These are phyloP conservation scores for Physocephala rufipes DNA, from an alignment of 2,888 invertebrate species.

Conservation along the genomic window DNA sequence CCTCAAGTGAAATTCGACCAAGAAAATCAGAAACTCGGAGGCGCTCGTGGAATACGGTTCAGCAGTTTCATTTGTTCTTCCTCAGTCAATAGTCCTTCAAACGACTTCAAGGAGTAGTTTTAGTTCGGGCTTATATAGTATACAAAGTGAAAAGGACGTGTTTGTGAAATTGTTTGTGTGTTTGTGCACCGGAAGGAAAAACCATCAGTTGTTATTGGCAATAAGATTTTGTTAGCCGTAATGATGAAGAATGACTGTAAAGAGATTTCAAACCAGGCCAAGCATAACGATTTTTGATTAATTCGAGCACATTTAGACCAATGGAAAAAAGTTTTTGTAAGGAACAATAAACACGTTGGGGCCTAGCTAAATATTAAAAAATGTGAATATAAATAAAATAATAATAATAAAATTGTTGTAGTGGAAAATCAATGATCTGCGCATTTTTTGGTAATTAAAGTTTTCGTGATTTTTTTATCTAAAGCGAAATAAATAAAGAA, in stretches of 20 bases:
- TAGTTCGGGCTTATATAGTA: conserved; percentile 40
- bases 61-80: no score
- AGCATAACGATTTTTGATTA: background rate
- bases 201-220: conserved; percentile 52
- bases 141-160: conserved; percentile 15
- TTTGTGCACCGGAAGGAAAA: conserved; percentile 21
- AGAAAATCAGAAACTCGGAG: conserved; percentile 62
- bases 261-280: background rate
- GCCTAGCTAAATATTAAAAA: no score
- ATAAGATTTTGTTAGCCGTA: conserved; percentile 8
- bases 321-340: background rate
- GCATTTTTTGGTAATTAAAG: conserved; percentile 31
- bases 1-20: conserved; percentile 12
- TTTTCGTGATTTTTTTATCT: conserved; percentile 34
- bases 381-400: no score
- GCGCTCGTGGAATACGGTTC: conserved; percentile 62
- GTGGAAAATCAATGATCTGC: background rate
- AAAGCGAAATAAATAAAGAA: conserved; percentile 25
- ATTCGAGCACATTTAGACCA: conserved; percentile 7
- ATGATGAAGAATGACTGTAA: background rate
- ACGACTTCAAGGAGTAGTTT: conserved; percentile 41
- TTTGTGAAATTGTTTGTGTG: conserved; percentile 21
- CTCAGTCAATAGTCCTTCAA: conserved; percentile 42
- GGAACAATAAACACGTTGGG: conserved; percentile 19
- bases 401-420: no score